Evolutionary conservation across 2,888 invertebrate species (phyloP), one percentile per base, ranked within the genome.

Genomic region (Geotrupes spiniger): DNA sequence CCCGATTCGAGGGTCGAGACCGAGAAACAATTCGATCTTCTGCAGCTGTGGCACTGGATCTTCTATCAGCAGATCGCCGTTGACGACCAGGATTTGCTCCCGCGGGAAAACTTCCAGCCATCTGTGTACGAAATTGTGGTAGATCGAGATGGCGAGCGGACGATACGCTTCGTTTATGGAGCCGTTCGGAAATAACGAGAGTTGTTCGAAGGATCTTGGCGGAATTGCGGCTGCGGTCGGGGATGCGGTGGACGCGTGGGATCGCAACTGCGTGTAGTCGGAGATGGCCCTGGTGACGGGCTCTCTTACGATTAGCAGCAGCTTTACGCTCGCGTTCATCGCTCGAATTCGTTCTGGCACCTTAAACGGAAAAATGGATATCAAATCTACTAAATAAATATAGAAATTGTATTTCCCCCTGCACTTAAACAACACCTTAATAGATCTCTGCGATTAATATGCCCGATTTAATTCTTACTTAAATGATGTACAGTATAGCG

Each of bases 261-360:
- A 89, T 54, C 89, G 82, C 61, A 95, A 78, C 74, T 97, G 96
- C 12, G 94, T 92, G 76, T 95, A 97, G 79, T 98, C 98, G 9
- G 96, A 97, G 64, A 99, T 91, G 42, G 95, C 92, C 46, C 98
- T 80, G 11, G 92, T 92, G 45, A 97, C 94, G 2, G 98, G 98
- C 72, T 99, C 94, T 9, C 98, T 82, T 14, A 99, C 92, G 65
- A 98, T 94, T 60, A 98, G 78, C 54, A 98, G 81, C 49, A 99
- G 78, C 63, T 93, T 90, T 52, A 95, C 87, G 67, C 89, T 87
- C 5, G 89, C 84, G 77, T 98, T 96, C 92, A 98, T 94, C 50
- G 90, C 89, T 59, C 87, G 81, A 43, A 99, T 92, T 55, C 98
- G 79, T 73, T 92, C 91, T 8, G 98, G 96, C 25, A 93, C 96